Percentiles rank a stretch among this genome's conserved stretches.
Conservation (phyloP, 2,888 invertebrate species). For the Fragum sueziense region DNA sequence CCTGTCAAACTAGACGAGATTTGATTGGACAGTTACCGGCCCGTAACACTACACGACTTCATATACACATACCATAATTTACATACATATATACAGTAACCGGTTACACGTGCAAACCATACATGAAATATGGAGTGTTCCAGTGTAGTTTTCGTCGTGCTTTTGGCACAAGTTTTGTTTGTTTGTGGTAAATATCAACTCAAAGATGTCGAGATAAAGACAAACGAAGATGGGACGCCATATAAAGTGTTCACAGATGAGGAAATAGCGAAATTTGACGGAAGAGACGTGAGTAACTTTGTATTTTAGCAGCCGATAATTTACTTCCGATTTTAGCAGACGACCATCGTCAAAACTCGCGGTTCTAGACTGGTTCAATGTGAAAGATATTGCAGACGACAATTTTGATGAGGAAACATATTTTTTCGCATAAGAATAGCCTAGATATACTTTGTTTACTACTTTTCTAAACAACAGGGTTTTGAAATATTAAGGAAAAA, state of each 20-base stretch:
- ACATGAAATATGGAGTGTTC: too few relatives aligned
- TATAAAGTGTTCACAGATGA: conserved; percentile 71
- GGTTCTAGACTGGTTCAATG: too few relatives aligned
- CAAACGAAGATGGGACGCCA: conserved; percentile 60
- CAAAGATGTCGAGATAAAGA: conserved; percentile 59
- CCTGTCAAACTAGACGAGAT: conserved; percentile 3
- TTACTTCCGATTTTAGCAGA: too few relatives aligned
- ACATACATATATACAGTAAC: neutral
- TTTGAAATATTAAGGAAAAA: too few relatives aligned
- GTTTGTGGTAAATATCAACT: conserved; percentile 47
- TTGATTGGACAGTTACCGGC: conserved; percentile 6
- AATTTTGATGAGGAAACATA: too few relatives aligned
- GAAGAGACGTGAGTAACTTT: conserved; percentile 70
- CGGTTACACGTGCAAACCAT: too few relatives aligned
- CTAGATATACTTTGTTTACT: too few relatives aligned
- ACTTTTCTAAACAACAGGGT: too few relatives aligned
- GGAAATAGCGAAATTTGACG: conserved; percentile 72
- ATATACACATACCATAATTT: neutral
- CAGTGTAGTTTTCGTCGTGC: neutral
- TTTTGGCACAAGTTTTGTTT: neutral
- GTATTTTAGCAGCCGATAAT: too few relatives aligned
- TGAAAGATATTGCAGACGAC: too few relatives aligned
- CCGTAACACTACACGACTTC: neutral
- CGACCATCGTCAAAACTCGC: too few relatives aligned
- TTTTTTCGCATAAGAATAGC: too few relatives aligned